Evolutionary conservation across 2,113 vertebrate genomes (phyloP), one percentile per base, ranked within the genome.

Genomic region (Microtus ochrogaster): DNA sequence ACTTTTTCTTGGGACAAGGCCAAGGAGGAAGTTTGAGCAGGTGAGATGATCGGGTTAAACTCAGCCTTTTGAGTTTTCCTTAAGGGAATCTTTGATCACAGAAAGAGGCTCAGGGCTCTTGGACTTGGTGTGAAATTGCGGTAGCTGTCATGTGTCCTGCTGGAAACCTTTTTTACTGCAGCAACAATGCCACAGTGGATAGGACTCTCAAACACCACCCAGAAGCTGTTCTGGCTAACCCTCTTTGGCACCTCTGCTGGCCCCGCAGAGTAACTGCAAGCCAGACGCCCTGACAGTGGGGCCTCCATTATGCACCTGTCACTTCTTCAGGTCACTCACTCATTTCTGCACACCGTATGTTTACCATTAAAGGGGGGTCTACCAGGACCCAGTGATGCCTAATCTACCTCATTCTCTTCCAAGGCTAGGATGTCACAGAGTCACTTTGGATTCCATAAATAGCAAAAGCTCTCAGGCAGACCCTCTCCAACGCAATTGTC

Each of bases 1-100:
- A 77, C 5, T 0, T 92, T 92, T 96, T 91, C 91, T 79, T 96
- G 84, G 87, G 92, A 94, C 17, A 12, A 79, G 90, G 73, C 81
- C 87, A 86, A 28, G 0, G 7, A 79, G 81, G 94, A 94, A 16
- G 73, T 73, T 11, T 0, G 11, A 65, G 41, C 70, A 86, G 82
- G 85, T 93, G 41, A 94, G 91, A 66, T 9, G 24, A 74, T 72
- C 30, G 6, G 66, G 36, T 58, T n/a, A 79, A 90, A 30, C 68
- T 85, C 33, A 70, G 19, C 17, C n/a, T 21, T 68, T 89, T 55
- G 39, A 68, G 26, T 74, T 70, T 82, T 41, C 58, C 89, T 72
- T 26, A 47, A 92, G 89, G 41, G 24, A 90, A 6, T 5, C 36
- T 90, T 91, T 88, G 19, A 30, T 39, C n/a, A 33, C 24, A 65